phyloP scores from a whole-genome alignment of 92 coral and sea anemone genomes.

The Pocillopora meandrina region DNA sequence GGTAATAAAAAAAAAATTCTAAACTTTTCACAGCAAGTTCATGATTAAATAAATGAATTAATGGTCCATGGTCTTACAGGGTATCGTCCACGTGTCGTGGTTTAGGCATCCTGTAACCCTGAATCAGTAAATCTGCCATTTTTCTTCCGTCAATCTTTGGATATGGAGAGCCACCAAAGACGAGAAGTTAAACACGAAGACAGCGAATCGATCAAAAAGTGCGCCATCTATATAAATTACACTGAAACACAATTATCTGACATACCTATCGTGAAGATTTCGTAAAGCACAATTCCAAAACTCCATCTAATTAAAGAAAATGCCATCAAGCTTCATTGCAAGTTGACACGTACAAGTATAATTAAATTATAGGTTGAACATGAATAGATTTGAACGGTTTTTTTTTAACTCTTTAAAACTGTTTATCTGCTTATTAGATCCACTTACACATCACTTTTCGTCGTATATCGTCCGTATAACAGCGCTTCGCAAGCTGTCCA shows the following conservation, averaged over 20 bases:
- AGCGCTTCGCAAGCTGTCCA: slow-evolving; percentile 86
- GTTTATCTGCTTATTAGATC: too few relatives aligned
- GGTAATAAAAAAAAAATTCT: too few relatives aligned
- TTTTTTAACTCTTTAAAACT: too few relatives aligned
- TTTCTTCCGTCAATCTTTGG: slow-evolving; percentile 45
- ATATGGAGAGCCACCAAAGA: slow-evolving; percentile 73
- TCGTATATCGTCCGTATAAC: slow-evolving; percentile 70
- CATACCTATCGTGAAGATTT: slow-evolving; percentile 74
- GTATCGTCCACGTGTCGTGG: slow-evolving; percentile 73
- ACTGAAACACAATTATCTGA: too few relatives aligned
- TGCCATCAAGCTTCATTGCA: background rate
- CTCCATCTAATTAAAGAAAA: slow-evolving; percentile 55
- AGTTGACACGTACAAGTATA: too few relatives aligned
- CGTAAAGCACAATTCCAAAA: slow-evolving; percentile 73
- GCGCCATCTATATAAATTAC: slow-evolving; percentile 48
- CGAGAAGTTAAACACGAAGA: background rate
- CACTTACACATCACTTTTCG: slow-evolving; percentile 83
- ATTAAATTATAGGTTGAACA: too few relatives aligned
- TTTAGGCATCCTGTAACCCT: slow-evolving; percentile 80
- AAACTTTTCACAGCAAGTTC: too few relatives aligned
- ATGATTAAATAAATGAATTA: too few relatives aligned
- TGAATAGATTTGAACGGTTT: too few relatives aligned
- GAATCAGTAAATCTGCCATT: slow-evolving; percentile 49
- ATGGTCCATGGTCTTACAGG: slow-evolving; percentile 49
- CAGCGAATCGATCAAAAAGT: slow-evolving; percentile 19